Evolutionary conservation across 1,140 invertebrate species (phyloP), one percentile per base, ranked within the genome.

Genomic region (Drosophila nigrodunni): DNA sequence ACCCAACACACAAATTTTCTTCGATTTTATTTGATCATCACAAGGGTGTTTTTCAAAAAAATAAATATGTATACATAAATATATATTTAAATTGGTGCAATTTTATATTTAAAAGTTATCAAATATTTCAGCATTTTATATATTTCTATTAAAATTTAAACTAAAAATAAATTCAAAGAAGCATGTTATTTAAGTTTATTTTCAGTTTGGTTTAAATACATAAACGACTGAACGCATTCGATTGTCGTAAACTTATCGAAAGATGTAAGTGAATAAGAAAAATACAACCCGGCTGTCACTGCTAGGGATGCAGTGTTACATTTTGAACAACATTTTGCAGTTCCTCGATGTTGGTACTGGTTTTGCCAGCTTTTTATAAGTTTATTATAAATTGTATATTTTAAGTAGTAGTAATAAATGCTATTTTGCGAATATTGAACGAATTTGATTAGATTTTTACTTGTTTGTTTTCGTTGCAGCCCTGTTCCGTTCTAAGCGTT

Each of bases 1-100:
- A 82, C 62, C 71, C 79, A 82, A 52, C 70, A 82, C 58, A 78
- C 66, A 82, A 70, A 69, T 69, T 71, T 74, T 70, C 50, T 78
- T 72, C 39, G 67, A 64, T 62, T 64, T 72, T 77, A 72, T 71
- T 75, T 76, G 54, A 76, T 72, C 68, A 66, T 57, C 60, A 44
- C 43, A 65, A 60, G 76, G 76, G 73, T 78, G 73, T 61, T 75
- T 74, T 72, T 44, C 44, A 37, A 47, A 67, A 67, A 52, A 30
- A 10, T 43, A 60, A 46, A 41, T n/a, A 58, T 61, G 35, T 64
- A 70, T 71, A 46, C 55, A 50, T 61, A 61, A 30, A 37, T 47
- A 52, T 25, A 2, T 65, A 44, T 21, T 5, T 37, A 43, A 3
- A 37, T 52, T 13, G 44, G 13, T 25, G 21, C 49, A 50, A 44